Evolutionary conservation across 2,797 vertebrate species (phyloP), one percentile per base, ranked within the genome.

Genomic region (Graptemys geographica): DNA sequence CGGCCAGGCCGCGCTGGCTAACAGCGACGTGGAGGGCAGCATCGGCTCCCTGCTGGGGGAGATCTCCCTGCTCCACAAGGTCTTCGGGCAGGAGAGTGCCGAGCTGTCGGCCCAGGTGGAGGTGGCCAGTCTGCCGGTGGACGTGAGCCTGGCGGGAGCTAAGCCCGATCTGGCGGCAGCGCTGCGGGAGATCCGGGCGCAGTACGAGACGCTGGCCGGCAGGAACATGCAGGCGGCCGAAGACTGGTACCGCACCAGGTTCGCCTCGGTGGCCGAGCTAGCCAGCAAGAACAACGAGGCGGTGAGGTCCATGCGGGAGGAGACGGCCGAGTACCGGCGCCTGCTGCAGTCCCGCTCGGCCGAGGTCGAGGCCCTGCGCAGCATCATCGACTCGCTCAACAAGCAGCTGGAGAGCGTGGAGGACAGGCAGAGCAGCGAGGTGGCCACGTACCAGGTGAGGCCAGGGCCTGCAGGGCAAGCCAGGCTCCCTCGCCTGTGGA

Each of bases 171-270:
- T 99, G 12, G 98, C 98, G 33, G 96, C 96, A 3, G 98, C 99
- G 74, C 97, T 99, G 83, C 97, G 98, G 12, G 99, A 99, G 96
- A 99, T 99, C 97, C 98, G 99, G 76, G 94, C 85, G 74, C 81
- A 88, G 53, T 80, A 81, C 16, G 86, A 84, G 86, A 31, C 21
- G 74, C 47, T 88, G 96, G 99, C 98, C 4, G 96, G 95, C 95
- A 98, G 98, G 96, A 99, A 88, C 76, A 27, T 8, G 98, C 98
- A 98, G 95, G 97, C 98, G 2, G 98, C 98, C 0, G 98, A 99
- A 94, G 98, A 98, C 87, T 99, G 99, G 99, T 99, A 98, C 97
- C 97, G 97, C 94, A 97, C 96, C 96, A 98, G 99, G 98, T 98
- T 98, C 25, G 98, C 98, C 3, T 98, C 97, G 1, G 98, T 98